Evolutionary conservation across 2,797 vertebrate genomes (phyloP), one percentile per base, ranked within the genome.

Genomic region (Anguilla megastoma): DNA sequence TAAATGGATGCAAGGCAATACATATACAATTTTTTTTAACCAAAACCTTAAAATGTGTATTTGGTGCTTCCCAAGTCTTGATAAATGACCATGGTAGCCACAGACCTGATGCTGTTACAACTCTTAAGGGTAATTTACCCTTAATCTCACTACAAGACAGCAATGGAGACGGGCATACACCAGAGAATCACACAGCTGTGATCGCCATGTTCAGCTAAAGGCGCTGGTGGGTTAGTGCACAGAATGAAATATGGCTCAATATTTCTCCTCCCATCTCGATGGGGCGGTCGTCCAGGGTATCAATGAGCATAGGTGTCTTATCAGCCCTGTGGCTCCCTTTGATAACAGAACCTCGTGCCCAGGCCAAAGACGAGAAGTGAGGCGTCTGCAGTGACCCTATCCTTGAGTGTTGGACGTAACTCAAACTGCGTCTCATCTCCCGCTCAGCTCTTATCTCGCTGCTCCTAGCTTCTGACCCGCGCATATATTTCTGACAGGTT

Each of bases 251-350:
- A 86, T 86, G 48, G 48, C 69, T 86, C 52, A 50, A 63, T 48
- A 56, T 82, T 12, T 63, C 36, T 3, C 74, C 9, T 5, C 86
- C 58, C 21, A 24, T 24, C 74, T 41, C 27, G n/a, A 54, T 41
- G 54, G 76, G 36, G 56, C 21, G 79, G 74, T 56, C 58, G 54
- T 30, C 52, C 54, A 74, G 69, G 33, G 52, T 63, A 2, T 82
- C 79, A n/a, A 10, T 56, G 86, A 86, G 85, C 14, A 52, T 33
- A 56, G 71, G 50, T 21, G 69, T 80, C 69, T 87, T 82, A 87
- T 82, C 76, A 9, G 41, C 14, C 24, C 36, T 0, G 48, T 24
- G 21, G 56, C 54, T 48, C 86, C 24, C 24, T 30, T 60, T 33
- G 69, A 82, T 50, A 12, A 54, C 74, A 30, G 41, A 36, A 56